Evolutionary conservation across 2,797 vertebrate species (phyloP).

Genomic region (Choloepus didactylus): DNA sequence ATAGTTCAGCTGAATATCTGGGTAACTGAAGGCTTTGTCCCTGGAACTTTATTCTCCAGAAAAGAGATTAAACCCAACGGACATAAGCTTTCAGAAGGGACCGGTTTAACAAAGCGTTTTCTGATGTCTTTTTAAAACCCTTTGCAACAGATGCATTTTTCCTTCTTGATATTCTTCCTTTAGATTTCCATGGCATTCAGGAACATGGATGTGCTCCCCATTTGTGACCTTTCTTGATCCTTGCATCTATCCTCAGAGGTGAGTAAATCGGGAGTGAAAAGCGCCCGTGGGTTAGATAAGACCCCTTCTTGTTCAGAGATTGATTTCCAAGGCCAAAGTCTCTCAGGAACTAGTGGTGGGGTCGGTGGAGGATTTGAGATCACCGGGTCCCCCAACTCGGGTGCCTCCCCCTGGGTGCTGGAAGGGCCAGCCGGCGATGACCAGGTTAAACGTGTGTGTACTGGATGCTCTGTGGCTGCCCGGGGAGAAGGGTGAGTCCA

Average conservation of each 20-base stretch:
- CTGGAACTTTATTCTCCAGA: neutral
- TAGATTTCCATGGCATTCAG: neutral
- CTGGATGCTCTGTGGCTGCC: neutral
- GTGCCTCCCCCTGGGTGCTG: too few relatives aligned
- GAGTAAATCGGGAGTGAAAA: neutral
- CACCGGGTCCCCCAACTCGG: neutral
- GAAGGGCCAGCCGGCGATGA: neutral
- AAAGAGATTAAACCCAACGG: neutral
- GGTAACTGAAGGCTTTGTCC: neutral
- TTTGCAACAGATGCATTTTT: neutral
- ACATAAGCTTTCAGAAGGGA: neutral
- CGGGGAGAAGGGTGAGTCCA: neutral
- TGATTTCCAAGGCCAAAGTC: neutral
- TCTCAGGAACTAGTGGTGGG: neutral
- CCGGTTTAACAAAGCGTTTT: neutral
- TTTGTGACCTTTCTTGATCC: neutral
- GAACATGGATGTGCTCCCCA: neutral
- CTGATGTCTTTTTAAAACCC: neutral
- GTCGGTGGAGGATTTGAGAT: neutral
- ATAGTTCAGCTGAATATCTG: neutral
- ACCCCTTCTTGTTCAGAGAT: neutral
- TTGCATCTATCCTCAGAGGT: neutral
- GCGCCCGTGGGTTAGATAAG: neutral
- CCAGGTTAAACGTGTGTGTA: fast-evolving
- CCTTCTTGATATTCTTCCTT: neutral